These are phyloP conservation scores for Rachycentron canadum DNA, from an alignment of 2,797 vertebrate species.

Conservation along the genomic window DNA sequence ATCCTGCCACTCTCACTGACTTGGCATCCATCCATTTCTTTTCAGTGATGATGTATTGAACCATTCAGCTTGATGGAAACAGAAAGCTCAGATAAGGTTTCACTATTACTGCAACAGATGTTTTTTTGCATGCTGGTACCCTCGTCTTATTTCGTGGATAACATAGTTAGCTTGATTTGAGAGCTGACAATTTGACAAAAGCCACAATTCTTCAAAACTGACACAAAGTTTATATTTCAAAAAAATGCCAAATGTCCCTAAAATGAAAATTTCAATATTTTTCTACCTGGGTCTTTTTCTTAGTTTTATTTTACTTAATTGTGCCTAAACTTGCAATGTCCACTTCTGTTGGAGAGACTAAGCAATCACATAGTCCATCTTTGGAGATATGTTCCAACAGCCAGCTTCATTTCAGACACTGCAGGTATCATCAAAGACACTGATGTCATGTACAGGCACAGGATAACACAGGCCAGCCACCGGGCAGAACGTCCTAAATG, in stretches of 20 bases:
- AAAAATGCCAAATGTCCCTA: too few species aligned
- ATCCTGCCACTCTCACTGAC: background rate
- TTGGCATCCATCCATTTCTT: background rate
- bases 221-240: too few species aligned
- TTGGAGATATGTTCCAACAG: too few species aligned
- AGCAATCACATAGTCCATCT: too few species aligned
- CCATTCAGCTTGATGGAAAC: background rate
- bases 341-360: background rate
- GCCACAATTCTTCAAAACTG: background rate
- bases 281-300: background rate
- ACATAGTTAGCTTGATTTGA: background rate
- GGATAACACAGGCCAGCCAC: too few species aligned
- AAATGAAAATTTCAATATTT: background rate
- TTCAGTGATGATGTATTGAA: background rate
- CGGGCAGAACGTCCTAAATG: too few species aligned
- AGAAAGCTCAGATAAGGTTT: background rate
- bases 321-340: background rate
- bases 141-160: background rate
- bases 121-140: background rate
- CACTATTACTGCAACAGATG: background rate
- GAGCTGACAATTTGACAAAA: background rate
- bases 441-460: too few species aligned
- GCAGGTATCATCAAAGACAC: too few species aligned
- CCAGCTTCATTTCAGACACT: too few species aligned
- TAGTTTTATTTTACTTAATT: background rate